Conservation (phyloP, 2,797 vertebrate species). For the Eulemur albifrons region DNA sequence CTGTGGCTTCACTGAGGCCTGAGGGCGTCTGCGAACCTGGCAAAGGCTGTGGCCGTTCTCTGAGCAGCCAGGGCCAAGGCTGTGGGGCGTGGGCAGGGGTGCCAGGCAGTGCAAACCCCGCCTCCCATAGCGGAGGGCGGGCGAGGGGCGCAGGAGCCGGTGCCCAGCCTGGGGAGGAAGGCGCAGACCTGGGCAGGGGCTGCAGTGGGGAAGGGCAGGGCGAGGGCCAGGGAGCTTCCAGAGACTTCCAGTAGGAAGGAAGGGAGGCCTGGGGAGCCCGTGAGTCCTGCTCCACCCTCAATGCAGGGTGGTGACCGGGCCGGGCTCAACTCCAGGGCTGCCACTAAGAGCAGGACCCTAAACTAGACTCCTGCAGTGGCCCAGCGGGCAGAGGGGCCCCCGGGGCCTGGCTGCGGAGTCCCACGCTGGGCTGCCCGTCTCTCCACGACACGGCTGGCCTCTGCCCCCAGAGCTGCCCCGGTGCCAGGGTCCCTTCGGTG, state of each 20-base stretch:
- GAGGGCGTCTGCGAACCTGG: background rate
- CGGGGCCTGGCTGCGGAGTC: background rate
- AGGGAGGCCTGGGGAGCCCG: background rate
- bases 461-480: background rate
- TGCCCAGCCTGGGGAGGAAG: background rate
- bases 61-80: background rate
- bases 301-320: accelerated
- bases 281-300: background rate
- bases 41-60: background rate
- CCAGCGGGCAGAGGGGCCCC: accelerated
- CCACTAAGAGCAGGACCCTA: accelerated
- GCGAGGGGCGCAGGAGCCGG: background rate
- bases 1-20: background rate
- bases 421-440: too few relatives aligned
- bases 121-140: background rate
- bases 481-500: background rate
- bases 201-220: background rate
- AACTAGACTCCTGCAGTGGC: background rate
- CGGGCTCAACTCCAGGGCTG: background rate
- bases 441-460: background rate
- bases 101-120: background rate
- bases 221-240: background rate
- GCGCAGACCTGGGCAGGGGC: background rate
- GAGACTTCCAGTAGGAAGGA: background rate
- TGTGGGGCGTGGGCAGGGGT: background rate